A percentile compares a stretch with the other conserved stretches of the same genome.
phyloP scores from a whole-genome alignment of 1,140 invertebrate genomes.

The Papilio polytes region DNA sequence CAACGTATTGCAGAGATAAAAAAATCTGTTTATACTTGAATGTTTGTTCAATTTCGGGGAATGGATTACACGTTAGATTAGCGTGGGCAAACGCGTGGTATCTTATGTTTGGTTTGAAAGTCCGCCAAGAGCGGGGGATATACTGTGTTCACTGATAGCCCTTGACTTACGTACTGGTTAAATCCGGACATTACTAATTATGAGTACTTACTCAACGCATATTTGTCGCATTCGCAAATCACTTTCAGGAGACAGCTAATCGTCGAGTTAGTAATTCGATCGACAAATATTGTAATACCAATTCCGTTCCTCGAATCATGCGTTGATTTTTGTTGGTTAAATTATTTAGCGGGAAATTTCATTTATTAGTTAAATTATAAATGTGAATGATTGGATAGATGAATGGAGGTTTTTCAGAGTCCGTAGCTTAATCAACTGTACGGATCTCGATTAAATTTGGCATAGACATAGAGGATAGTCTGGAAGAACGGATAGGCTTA shows the following conservation, averaged over 20 bases:
- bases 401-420: no score
- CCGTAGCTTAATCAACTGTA: no score
- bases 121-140: conserved; percentile 56
- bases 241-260: not conserved
- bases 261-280: not conserved
- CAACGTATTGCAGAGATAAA: conserved; percentile 16
- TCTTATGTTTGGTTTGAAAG: conserved; percentile 61
- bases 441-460: no score
- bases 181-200: conserved; percentile 49
- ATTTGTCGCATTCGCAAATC: not conserved
- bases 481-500: no score
- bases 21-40: not conserved
- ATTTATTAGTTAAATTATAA: no score
- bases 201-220: not conserved
- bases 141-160: conserved; percentile 49
- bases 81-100: conserved; percentile 41
- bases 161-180: conserved; percentile 58
- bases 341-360: not conserved
- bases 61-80: not conserved
- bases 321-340: not conserved
- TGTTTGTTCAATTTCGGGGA: not conserved
- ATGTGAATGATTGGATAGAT: no score
- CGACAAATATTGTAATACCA: not conserved
- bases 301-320: not conserved
- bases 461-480: no score